Evolutionary conservation across 2,888 invertebrate species (phyloP).

Genomic region (Tortrix viridana): DNA sequence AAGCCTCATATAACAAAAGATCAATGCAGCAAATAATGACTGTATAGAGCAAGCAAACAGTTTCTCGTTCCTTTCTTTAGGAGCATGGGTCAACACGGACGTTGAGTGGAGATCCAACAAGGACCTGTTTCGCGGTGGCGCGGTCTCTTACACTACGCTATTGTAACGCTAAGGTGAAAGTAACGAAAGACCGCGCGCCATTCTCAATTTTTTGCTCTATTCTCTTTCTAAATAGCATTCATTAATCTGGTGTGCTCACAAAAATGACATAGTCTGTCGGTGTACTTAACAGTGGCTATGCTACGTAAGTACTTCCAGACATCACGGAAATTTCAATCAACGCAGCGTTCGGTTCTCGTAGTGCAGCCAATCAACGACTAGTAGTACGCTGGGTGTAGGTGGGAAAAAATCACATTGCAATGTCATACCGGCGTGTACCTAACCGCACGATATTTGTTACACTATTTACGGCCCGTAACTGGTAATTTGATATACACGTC

Average conservation of each 20-base stretch:
- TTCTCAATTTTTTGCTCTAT: conserved; percentile 23
- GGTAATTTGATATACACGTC: conserved; percentile 29
- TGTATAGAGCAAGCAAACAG: not conserved
- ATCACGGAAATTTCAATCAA: conserved; percentile 38
- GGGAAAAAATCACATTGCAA: conserved; percentile 21
- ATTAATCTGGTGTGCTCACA: not conserved
- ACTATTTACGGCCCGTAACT: conserved; percentile 3
- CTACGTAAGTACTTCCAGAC: conserved; percentile 11
- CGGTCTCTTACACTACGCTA: not conserved
- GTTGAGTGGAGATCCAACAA: not conserved
- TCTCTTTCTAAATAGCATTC: conserved; percentile 23
- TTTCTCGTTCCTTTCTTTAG: not conserved
- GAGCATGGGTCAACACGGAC: not conserved
- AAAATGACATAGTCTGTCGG: conserved; percentile 1
- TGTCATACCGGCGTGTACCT: not conserved
- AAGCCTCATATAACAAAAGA: conserved; percentile 32
- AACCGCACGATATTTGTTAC: not conserved
- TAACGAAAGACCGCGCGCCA: conserved; percentile 20
- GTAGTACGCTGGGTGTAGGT: conserved; percentile 28
- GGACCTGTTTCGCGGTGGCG: conserved; percentile 12
- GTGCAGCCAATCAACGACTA: conserved; percentile 33
- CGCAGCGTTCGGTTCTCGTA: conserved; percentile 36
- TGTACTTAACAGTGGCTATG: conserved; percentile 3
- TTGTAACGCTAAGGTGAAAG: conserved; percentile 26
- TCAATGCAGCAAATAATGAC: conserved; percentile 10